Evolutionary conservation across 2,888 invertebrate genomes (phyloP), one percentile per base, ranked within the genome.

Genomic region (Hirtodrosophila histrioides): DNA sequence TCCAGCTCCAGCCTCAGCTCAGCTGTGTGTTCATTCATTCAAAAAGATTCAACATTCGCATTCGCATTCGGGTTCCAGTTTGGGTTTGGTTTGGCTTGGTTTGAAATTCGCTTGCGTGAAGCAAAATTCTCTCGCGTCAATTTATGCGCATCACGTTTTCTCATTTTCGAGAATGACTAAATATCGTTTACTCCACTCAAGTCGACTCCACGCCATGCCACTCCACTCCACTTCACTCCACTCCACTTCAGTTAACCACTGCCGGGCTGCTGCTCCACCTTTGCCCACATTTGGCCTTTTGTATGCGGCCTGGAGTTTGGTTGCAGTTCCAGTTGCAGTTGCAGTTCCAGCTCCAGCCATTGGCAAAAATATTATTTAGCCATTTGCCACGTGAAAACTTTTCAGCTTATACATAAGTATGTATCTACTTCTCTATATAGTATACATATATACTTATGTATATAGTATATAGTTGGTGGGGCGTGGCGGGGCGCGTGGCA

Each of bases 61-160:
- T 67, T 73, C 56, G 55, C 43, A 60, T 63, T 72, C 65, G 68
- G 48, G 67, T 57, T 67, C 66, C 63, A 67, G 31, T 31, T 31
- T 31, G 7, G 3, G 7, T 31, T 49, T 57, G 24, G 8, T 31
- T 27, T 35, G 46, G 10, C 41, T 5, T 27, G 29, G 56, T 41
- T 29, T 35, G n/a, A 3, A 31, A 31, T 31, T 72, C 44, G 65
- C 63, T 69, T 69, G 75, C 81, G 75, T 75, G 75, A 61, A 58
- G 58, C 62, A 49, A 66, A 64, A 76, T 66, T 65, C 48, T 60
- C 50, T 57, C 56, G 69, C 84, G 70, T 74, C 86, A 86, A 88
- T 89, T 89, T 88, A 89, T 90, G 89, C 89, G 82, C 83, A 83
- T 89, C 89, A 90, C 89, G 90, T 90, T 89, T 88, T 89, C 89